These are phyloP conservation scores for Sarcophaga peregrina DNA, from an alignment of 1,140 invertebrate genomes.

Conservation along the genomic window DNA sequence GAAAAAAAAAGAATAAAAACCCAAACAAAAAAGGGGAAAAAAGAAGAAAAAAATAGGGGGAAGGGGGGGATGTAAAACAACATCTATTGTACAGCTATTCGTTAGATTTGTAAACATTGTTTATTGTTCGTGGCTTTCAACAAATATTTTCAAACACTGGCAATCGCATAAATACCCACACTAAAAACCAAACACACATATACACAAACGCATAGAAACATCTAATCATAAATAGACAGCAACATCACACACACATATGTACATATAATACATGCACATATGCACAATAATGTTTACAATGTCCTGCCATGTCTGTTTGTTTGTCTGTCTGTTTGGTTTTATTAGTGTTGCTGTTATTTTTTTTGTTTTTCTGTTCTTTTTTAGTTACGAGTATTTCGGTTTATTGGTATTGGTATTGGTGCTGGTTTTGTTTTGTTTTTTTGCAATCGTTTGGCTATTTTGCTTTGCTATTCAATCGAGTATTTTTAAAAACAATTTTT, in stretches of 20 bases:
- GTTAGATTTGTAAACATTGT: conserved; percentile 40
- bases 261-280: neutral
- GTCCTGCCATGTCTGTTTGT: conserved; percentile 8
- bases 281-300: neutral
- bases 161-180: neutral
- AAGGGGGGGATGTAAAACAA: neutral
- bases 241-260: neutral
- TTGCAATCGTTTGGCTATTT: neutral
- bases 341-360: no score
- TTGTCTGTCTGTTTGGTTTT: neutral
- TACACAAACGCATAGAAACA: neutral
- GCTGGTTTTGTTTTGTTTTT: neutral
- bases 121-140: conserved; percentile 40
- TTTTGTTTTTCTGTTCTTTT: neutral
- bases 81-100: conserved; percentile 18
- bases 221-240: no score
- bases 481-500: conserved; percentile 40
- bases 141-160: conserved; percentile 33
- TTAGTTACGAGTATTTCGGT: neutral
- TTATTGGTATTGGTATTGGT: neutral
- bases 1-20: neutral
- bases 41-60: neutral
- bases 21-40: neutral
- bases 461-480: conserved; percentile 20
- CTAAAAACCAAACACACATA: neutral